Percentiles rank a stretch among this genome's conserved stretches.
These are phyloP conservation scores for Sipha maydis DNA, from an alignment of 2,888 invertebrate species.

Conservation along the genomic window DNA sequence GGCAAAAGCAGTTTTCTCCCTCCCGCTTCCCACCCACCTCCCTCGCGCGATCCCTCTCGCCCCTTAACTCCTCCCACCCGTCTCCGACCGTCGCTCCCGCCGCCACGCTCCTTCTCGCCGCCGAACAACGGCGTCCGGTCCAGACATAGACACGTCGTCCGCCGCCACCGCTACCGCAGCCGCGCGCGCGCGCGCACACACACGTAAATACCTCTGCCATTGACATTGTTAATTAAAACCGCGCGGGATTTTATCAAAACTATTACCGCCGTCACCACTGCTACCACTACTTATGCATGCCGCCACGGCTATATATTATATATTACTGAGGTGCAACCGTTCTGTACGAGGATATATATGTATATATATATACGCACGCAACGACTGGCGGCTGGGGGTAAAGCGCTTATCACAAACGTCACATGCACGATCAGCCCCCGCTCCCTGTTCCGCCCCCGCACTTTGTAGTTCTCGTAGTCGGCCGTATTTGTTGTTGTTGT, in stretches of 20 bases:
- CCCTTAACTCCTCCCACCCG: too few relatives aligned
- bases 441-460: background rate
- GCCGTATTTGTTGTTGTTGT: background rate
- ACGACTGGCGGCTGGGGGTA: background rate
- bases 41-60: too few relatives aligned
- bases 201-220: constrained; percentile 47
- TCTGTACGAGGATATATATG: background rate
- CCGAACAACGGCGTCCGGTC: constrained; percentile 22
- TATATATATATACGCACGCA: background rate
- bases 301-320: background rate
- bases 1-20: constrained; percentile 13
- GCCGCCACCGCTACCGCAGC: background rate
- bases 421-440: constrained; percentile 29
- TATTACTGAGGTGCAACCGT: background rate
- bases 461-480: background rate
- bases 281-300: background rate
- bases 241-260: constrained; percentile 57
- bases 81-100: too few relatives aligned
- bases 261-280: background rate
- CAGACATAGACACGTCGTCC: constrained; percentile 36
- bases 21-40: background rate
- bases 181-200: background rate
- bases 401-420: constrained; percentile 57
- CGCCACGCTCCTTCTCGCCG: too few relatives aligned
- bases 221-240: constrained; percentile 60